Evolutionary conservation across 2,113 vertebrate species (phyloP).

Genomic region (Trichechus manatus): DNA sequence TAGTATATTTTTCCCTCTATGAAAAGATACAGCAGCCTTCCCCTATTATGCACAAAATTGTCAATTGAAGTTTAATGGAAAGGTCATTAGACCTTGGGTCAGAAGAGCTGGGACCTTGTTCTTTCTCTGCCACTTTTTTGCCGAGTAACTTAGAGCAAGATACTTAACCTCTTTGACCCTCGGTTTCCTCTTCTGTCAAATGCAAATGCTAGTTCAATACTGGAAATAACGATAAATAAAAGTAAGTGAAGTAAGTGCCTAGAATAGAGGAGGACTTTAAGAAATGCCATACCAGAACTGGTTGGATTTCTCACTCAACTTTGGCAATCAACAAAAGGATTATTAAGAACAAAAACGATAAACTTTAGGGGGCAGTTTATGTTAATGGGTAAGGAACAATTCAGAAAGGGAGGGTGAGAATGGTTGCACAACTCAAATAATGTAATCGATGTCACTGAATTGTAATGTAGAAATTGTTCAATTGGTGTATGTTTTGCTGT

Average conservation of each 20-base stretch:
- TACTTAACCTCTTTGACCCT: conserved; percentile 55
- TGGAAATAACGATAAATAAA: conserved; percentile 14
- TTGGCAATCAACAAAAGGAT: not conserved
- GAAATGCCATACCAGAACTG: not conserved
- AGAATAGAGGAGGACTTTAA: not conserved
- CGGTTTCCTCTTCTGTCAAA: conserved; percentile 44
- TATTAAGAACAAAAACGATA: not conserved
- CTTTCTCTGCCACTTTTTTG: not conserved
- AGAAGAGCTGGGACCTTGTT: not conserved
- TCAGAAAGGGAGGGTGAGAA: not conserved
- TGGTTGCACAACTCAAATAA: not conserved
- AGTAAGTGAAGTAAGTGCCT: not conserved
- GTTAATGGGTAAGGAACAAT: not conserved
- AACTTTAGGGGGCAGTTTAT: not conserved
- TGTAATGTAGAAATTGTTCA: not conserved
- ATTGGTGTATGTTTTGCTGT: not conserved
- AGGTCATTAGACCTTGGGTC: conserved; percentile 11
- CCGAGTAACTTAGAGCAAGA: conserved; percentile 56
- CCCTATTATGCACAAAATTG: not conserved
- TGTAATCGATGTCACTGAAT: not conserved
- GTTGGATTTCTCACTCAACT: not conserved
- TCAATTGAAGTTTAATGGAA: conserved; percentile 42
- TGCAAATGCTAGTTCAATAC: conserved; percentile 53
- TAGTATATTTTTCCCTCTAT: not conserved
- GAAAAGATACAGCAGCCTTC: not conserved